These are phyloP conservation scores for Odocoileus virginianus DNA, from an alignment of 2,113 vertebrate species.

Conservation along the genomic window DNA sequence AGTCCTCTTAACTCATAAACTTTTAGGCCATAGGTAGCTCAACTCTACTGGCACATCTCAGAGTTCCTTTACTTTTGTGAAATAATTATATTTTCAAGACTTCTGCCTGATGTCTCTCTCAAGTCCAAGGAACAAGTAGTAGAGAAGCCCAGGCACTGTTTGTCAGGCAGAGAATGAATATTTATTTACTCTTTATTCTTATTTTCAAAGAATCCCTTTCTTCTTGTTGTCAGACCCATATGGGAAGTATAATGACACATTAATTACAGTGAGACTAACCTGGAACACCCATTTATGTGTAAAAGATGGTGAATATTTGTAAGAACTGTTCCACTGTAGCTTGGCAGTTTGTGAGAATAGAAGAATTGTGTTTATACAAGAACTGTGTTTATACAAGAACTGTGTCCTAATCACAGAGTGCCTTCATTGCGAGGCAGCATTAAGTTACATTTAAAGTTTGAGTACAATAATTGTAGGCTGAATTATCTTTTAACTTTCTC, in stretches of 20 bases:
- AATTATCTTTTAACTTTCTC: conserved; percentile 38
- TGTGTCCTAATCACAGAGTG: not conserved
- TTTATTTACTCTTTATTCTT: not conserved
- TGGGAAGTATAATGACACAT: not conserved
- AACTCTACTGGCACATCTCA: not conserved
- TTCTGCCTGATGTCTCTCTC: not conserved
- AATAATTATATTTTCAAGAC: conserved; percentile 31
- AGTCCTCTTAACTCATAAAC: not conserved
- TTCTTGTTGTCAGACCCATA: not conserved
- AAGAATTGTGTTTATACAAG: conserved; percentile 4
- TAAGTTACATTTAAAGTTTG: conserved; percentile 29
- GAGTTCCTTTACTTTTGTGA: not conserved
- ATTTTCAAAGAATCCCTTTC: not conserved
- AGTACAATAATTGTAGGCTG: conserved; percentile 2
- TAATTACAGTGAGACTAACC: not conserved
- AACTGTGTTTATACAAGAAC: conserved; percentile 1
- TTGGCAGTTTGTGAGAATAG: not conserved
- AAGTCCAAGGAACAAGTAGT: not conserved
- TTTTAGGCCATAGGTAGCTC: not conserved
- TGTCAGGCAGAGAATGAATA: not conserved
- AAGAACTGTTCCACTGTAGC: not conserved
- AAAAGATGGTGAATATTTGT: not conserved
- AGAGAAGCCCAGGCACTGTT: not conserved
- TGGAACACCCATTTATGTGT: not conserved
- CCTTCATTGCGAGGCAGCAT: conserved; percentile 5